phyloP scores from a whole-genome alignment of 2,888 invertebrate species.

The Sinotaia quadrata region DNA sequence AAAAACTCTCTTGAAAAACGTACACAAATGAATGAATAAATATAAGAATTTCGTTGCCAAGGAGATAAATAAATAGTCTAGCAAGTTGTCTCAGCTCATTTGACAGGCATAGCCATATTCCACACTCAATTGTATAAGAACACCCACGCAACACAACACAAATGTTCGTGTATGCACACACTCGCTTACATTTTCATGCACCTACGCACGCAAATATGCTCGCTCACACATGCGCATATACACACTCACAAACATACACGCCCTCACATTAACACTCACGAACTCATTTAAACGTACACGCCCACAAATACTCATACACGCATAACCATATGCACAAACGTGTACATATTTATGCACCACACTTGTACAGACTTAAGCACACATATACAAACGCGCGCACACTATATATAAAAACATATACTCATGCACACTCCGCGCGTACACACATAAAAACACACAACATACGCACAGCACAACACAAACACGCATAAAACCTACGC shows the following conservation, averaged over 20 bases:
- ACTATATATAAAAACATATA: no score
- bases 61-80: no score
- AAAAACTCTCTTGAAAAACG: no score
- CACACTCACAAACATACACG: neutral
- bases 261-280: neutral
- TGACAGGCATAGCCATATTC: no score
- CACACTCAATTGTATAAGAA: no score
- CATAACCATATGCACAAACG: neutral
- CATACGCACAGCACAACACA: neutral
- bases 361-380: neutral
- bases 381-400: neutral
- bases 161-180: neutral
- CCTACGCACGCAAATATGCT: neutral
- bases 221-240: neutral
- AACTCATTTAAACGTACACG: neutral
- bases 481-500: neutral
- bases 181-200: neutral
- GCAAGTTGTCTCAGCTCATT: no score
- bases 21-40: no score
- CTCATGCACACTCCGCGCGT: neutral
- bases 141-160: no score
- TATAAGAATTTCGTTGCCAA: no score
- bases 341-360: neutral
- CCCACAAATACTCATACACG: neutral
- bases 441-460: neutral